Percentiles rank a stretch among this genome's conserved stretches.
These are phyloP conservation scores for Clarias gariepinus DNA, from an alignment of 2,113 vertebrate genomes.

Conservation along the genomic window DNA sequence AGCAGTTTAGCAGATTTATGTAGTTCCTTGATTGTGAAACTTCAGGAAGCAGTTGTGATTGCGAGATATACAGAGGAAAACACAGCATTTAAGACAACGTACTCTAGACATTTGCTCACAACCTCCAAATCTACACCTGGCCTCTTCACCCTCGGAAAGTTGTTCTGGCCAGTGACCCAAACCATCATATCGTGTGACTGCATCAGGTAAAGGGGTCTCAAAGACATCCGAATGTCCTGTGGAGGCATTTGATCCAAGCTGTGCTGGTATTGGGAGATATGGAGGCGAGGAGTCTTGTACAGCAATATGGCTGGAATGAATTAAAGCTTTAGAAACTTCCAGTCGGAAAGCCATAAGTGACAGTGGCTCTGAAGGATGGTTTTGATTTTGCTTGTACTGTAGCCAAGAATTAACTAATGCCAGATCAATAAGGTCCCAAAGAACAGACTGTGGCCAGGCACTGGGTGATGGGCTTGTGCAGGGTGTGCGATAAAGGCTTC, in stretches of 20 bases:
- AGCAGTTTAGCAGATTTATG: constrained; percentile 33
- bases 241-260: constrained; percentile 43
- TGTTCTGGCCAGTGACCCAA: constrained; percentile 79
- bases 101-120: constrained; percentile 74
- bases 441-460: constrained; percentile 73
- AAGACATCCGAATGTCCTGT: constrained; percentile 57
- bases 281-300: constrained; percentile 66
- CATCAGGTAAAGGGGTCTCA: constrained; percentile 68
- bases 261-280: constrained; percentile 59
- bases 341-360: constrained; percentile 75
- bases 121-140: constrained; percentile 70
- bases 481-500: constrained; percentile 70
- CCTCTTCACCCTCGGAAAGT: constrained; percentile 68
- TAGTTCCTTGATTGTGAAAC: constrained; percentile 71
- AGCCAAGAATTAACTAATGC: constrained; percentile 78
- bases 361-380: constrained; percentile 49
- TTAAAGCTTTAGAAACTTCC: constrained; percentile 73
- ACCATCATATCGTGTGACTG: constrained; percentile 68
- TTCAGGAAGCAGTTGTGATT: constrained; percentile 79
- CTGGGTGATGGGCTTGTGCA: constrained; percentile 55
- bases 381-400: constrained; percentile 61
- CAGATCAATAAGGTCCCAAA: constrained; percentile 74
- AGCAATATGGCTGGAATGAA: constrained; percentile 59
- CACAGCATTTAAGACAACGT: constrained; percentile 77
- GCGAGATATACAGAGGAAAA: constrained; percentile 78